Base-by-base conservation (phyloP, 2,797 vertebrate species). In the Ispidina picta region DNA sequence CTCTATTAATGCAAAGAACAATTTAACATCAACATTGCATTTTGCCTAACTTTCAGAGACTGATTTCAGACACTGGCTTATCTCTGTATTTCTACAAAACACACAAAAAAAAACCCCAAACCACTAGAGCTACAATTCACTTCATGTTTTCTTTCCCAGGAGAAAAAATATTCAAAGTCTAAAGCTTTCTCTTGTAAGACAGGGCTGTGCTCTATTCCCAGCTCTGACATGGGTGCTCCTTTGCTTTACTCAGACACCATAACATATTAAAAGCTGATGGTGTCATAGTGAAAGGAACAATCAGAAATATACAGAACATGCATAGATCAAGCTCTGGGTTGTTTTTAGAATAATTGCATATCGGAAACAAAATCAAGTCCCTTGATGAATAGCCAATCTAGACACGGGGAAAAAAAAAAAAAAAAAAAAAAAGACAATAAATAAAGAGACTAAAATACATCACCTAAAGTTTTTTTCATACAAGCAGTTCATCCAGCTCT, bases 401-500 rank as follows among this genome's bases (percentile, higher is more conserved):
- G 52, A 68, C 18, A 29, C 29, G 21, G 7, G 19, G 52, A 60
- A 62, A 49, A 71, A 63, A 39, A 39, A 73, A 48, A 63, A 46
- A 73, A 66, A 43, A 69, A 60, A n/a, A 37, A 63, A 55, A 60
- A n/a, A 35, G 37, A 14, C 37, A 6, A 37, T 37, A 37, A 37
- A 37, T 37, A 29, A 31, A 56, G 54, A 54, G 12, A 15, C 29
- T 41, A 52, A 62, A 86, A 85, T 69, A 78, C 84, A 68, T 81
- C 73, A 70, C 46, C 41, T 83, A 18, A 83, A 71, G 14, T 69
- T 84, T 84, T 86, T 90, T 92, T 76, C 54, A 44, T 35, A 37
- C 16, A 46, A 81, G 59, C 73, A 49, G 73, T 89, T 93, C 92
- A 88, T 66, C 56, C 79, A 76, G 64, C 44, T 94, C 87, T 92